These are phyloP conservation scores for Buceros bicornis DNA, from an alignment of 2,797 vertebrate species.

Conservation along the genomic window DNA sequence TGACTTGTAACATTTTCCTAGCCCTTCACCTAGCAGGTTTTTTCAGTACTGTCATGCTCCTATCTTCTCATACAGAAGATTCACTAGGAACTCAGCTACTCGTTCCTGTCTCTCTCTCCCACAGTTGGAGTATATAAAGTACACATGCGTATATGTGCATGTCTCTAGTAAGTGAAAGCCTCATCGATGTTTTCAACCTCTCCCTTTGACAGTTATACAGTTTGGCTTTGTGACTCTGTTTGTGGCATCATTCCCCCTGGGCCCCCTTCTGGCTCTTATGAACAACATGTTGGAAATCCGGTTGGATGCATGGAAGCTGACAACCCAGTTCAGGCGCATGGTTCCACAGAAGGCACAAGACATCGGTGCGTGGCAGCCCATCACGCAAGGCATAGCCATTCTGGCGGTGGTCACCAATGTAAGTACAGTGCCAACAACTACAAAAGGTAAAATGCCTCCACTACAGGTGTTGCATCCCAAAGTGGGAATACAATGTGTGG, in stretches of 20 bases:
- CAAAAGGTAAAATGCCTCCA: not conserved
- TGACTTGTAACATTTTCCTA: not conserved
- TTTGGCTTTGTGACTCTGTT: slow-evolving; percentile 97
- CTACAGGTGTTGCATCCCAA: not conserved
- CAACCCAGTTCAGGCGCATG: slow-evolving; percentile 89
- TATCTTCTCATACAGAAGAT: not conserved
- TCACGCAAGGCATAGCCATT: slow-evolving; percentile 92
- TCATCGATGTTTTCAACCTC: slow-evolving; percentile 18
- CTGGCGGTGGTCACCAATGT: slow-evolving; percentile 94
- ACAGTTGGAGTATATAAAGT: not conserved
- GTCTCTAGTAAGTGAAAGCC: not conserved
- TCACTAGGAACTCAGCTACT: not conserved
- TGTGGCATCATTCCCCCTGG: slow-evolving; percentile 95
- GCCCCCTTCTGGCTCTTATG: slow-evolving; percentile 91
- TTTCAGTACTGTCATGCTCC: not conserved
- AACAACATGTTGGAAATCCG: slow-evolving; percentile 95
- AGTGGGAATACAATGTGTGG: not conserved
- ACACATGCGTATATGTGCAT: not conserved
- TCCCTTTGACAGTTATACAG: slow-evolving; percentile 89
- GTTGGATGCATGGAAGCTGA: slow-evolving; percentile 93
- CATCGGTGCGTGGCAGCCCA: slow-evolving; percentile 95
- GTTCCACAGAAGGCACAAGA: slow-evolving; percentile 91
- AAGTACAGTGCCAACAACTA: slow-evolving; percentile 44
- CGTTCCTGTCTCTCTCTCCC: not conserved
- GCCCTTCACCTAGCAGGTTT: not conserved